These are phyloP conservation scores for Thera obeliscata DNA, from an alignment of 2,888 invertebrate species.

Conservation along the genomic window DNA sequence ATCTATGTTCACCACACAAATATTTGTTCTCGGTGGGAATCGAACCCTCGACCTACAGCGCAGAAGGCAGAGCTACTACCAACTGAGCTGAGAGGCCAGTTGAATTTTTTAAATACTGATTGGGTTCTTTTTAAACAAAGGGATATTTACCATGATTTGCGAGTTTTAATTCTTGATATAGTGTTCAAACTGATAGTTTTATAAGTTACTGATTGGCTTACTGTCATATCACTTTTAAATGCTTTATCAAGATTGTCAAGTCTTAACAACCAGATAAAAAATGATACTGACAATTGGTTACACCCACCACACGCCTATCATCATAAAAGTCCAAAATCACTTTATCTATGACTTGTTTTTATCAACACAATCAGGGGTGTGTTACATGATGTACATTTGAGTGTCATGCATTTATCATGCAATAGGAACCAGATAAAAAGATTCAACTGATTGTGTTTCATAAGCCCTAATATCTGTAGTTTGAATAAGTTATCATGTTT, in stretches of 20 bases:
- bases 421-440: neutral
- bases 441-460: neutral
- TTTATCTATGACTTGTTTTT: neutral
- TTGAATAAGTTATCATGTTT: too few relatives aligned
- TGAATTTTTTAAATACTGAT: too few relatives aligned
- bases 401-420: neutral
- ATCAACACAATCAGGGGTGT: neutral
- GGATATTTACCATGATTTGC: too few relatives aligned
- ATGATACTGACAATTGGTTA: neutral
- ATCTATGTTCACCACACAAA: too few relatives aligned
- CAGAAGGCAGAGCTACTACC: too few relatives aligned
- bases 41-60: too few relatives aligned
- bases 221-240: neutral
- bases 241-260: neutral
- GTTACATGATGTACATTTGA: neutral
- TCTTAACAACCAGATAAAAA: neutral
- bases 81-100: too few relatives aligned
- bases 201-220: too few relatives aligned
- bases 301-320: neutral
- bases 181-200: too few relatives aligned
- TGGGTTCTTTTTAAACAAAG: too few relatives aligned
- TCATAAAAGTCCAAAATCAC: neutral
- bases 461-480: neutral
- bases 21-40: too few relatives aligned
- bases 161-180: too few relatives aligned